Evolutionary conservation across 2,113 vertebrate species (phyloP), one percentile per base, ranked within the genome.

Genomic region (Cygnus atratus): DNA sequence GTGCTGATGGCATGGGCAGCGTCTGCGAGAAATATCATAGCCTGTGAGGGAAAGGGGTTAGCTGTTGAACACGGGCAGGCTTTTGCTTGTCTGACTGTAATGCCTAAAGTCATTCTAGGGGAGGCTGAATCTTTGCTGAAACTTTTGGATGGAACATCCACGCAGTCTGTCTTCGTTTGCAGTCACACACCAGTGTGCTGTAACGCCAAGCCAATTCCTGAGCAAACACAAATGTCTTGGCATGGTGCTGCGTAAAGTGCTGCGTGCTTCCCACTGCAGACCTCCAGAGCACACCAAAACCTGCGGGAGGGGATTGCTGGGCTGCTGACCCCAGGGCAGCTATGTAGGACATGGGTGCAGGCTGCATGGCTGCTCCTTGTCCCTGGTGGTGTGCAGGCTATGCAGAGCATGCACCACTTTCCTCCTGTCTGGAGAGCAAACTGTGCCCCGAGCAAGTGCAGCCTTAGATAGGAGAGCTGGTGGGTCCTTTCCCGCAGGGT

Each of bases 161-260:
- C 41, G 5, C 46, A 74, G 59, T 88, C 67, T 85, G 75, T 58
- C 66, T 65, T 76, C 44, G 2, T 84, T 91, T 79, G 28, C 74
- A 26, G 78, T 83, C 59, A 28, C 61, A 55, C 90, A 90, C 63
- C 76, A 84, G 11, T 63, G 66, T 35, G 17, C 78, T 91, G 28
- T 87, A 78, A 94, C 91, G 29, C 70, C 70, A 86, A 59, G 95
- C 92, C 95, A 94, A 84, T 86, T 94, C 86, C 92, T 95, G 95
- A 97, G 66, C 83, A 81, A 96, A 93, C 79, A 73, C 94, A 95
- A 95, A 96, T 93, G 92, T 93, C 83, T 90, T 94, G 95, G 88
- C 94, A 29, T 55, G 28, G 37, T 4, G 2, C 55, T 73, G 50
- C 1, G 1, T 24, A 31, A 50, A 77, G 67, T 14, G 6, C 79